These are phyloP conservation scores for Scaptomyza cyrtandrae DNA, from an alignment of 2,888 invertebrate species.

Conservation along the genomic window DNA sequence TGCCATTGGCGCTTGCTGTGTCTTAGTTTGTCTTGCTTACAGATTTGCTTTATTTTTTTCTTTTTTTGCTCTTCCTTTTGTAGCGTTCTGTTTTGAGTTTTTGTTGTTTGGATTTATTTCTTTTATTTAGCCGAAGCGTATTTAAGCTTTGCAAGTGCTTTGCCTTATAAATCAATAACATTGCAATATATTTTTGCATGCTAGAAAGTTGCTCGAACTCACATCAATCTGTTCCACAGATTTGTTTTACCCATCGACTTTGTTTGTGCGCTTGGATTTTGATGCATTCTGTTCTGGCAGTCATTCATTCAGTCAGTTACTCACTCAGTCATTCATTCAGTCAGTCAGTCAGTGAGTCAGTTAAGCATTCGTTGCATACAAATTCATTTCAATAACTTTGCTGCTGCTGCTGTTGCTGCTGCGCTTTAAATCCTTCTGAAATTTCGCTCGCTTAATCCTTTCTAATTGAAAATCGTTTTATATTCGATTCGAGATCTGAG, in stretches of 20 bases:
- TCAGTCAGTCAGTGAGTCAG: slow-evolving; percentile 40
- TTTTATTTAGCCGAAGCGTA: slow-evolving; percentile 28
- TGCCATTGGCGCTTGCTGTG: slow-evolving; percentile 55
- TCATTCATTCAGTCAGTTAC: slow-evolving; percentile 34
- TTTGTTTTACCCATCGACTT: slow-evolving; percentile 8
- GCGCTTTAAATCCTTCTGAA: slow-evolving; percentile 75
- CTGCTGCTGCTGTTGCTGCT: slow-evolving; percentile 49
- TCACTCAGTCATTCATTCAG: slow-evolving; percentile 29
- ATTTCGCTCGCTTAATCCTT: slow-evolving; percentile 74
- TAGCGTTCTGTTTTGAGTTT: neutral
- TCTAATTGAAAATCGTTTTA: slow-evolving; percentile 78
- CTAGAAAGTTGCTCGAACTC: neutral
- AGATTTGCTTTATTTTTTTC: slow-evolving; percentile 41
- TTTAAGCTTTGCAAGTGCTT: slow-evolving; percentile 69
- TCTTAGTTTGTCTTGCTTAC: slow-evolving; percentile 63
- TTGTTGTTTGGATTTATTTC: slow-evolving; percentile 21
- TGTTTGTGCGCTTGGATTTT: slow-evolving; percentile 52
- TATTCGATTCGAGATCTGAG: slow-evolving; percentile 50
- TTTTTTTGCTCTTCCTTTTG: slow-evolving; percentile 30
- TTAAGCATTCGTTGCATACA: slow-evolving; percentile 58
- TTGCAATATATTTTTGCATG: slow-evolving; percentile 73
- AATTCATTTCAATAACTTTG: slow-evolving; percentile 77
- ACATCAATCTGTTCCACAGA: slow-evolving; percentile 6
- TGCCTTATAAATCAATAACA: slow-evolving; percentile 74
- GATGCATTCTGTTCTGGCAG: slow-evolving; percentile 47